Percentiles rank a stretch among this genome's conserved stretches.
phyloP scores from a whole-genome alignment of 1,140 invertebrate genomes.

The Drosophila sulfurigaster region DNA sequence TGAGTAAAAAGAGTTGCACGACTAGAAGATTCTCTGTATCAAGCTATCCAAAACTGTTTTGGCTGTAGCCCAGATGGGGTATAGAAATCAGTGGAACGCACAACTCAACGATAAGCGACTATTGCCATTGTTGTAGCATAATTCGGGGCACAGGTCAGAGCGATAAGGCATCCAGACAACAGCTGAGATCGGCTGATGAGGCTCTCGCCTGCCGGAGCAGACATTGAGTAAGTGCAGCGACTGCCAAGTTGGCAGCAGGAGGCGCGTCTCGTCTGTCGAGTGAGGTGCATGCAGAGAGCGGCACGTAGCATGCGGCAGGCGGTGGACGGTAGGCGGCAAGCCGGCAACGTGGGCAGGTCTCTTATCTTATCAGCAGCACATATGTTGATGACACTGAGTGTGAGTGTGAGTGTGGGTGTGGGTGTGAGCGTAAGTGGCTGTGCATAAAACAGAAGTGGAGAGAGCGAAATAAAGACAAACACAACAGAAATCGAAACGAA shows the following conservation, averaged over 20 bases:
- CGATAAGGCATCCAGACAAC: constrained; percentile 34
- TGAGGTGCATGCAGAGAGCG: constrained; percentile 60
- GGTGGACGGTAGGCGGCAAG: constrained; percentile 50
- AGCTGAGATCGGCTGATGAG: constrained; percentile 20
- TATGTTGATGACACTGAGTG: constrained; percentile 19
- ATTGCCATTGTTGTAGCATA: constrained; percentile 20
- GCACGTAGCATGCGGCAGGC: constrained; percentile 60
- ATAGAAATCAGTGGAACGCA: neutral
- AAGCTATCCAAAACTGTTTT: too few species aligned
- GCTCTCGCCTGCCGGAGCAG: neutral
- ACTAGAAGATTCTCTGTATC: constrained; percentile 11
- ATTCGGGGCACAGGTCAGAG: constrained; percentile 26
- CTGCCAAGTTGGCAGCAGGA: constrained; percentile 12
- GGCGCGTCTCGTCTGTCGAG: constrained; percentile 16
- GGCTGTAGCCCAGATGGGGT: too few species aligned
- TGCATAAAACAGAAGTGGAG: constrained; percentile 45
- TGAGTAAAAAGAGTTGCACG: neutral
- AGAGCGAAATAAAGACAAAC: constrained; percentile 23
- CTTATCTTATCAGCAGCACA: constrained; percentile 32
- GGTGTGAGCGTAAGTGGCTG: constrained; percentile 1
- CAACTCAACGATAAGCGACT: constrained; percentile 16
- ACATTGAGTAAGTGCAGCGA: neutral
- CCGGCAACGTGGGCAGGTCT: constrained; percentile 19
- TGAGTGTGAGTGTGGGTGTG: constrained; percentile 12
- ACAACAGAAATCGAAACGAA: constrained; percentile 22